Evolutionary conservation across 2,888 invertebrate genomes (phyloP), one percentile per base, ranked within the genome.

Genomic region (Prosapia bicincta): DNA sequence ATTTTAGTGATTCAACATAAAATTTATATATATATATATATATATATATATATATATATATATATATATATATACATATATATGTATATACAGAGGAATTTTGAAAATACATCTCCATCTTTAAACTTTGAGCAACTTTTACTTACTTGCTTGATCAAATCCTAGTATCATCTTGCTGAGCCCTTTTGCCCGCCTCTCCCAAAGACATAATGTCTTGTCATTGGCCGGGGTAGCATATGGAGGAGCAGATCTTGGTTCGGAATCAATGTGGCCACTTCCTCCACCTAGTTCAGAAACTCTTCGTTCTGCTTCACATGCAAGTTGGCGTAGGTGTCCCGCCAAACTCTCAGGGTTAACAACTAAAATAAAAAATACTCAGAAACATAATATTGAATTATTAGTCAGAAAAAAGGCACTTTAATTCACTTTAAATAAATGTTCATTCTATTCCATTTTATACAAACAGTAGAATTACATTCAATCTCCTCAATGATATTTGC

Each of bases 131-230:
- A 28, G 9, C 3, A 3, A 28, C 28, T 6, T 38, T 38, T 2
- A 38, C 89, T 86, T 83, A 90, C 90, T 88, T 13, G 94, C 91
- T 85, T 95, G 94, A 82, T 96, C 94, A 88, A 96, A 96, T 69
- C 97, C 97, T 30, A 92, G 86, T 43, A 95, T 89, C 89, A 98
- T 91, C 85, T 88, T 91, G 86, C 91, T 92, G 66, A 96, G 87
- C 0, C 93, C 91, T 82, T 93, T 89, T 69, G 92, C 90, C 81
- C 95, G 90, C 78, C 96, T 89, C 81, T 97, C 95, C 96, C 97
- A 97, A 72, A 94, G 90, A 79, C 93, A 92, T 71, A 93, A 90
- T 84, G 95, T 94, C 82, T 95, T 94, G 83, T 94, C 94, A 24
- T 76, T 69, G 10, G 75, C 32, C 26, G 78, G 71, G 13, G 73